Percentiles rank a stretch among this genome's conserved stretches.
These are phyloP conservation scores for Dolichomitus sp. DNA, from an alignment of 2,888 invertebrate genomes.

Conservation along the genomic window DNA sequence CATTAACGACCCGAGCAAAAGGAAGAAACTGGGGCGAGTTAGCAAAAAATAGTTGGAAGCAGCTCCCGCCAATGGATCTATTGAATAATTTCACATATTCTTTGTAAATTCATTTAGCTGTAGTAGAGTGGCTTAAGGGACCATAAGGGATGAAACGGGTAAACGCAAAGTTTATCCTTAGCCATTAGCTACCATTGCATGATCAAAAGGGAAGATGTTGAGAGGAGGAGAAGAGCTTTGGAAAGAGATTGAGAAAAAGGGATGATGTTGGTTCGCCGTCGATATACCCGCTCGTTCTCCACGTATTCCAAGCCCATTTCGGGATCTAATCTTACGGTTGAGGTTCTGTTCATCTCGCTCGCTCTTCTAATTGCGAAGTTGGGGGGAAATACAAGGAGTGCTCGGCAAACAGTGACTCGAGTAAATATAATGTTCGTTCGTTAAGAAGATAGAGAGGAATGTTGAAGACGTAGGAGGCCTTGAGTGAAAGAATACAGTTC, in stretches of 20 bases:
- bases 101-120: constrained; percentile 14
- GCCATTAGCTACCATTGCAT: constrained; percentile 9
- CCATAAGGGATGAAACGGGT: constrained; percentile 14
- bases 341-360: constrained; percentile 67
- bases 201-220: constrained; percentile 19
- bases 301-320: constrained; percentile 60
- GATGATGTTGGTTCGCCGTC: constrained; percentile 39
- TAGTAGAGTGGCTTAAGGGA: not conserved
- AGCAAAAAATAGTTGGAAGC: not conserved
- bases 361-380: constrained; percentile 83
- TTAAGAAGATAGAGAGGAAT: constrained; percentile 66
- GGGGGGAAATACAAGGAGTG: constrained; percentile 82
- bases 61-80: not conserved
- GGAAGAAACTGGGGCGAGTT: too few relatives aligned
- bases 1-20: not conserved
- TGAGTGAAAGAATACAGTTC: constrained; percentile 26
- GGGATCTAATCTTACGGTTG: constrained; percentile 23
- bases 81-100: constrained; percentile 35
- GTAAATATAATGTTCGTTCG: constrained; percentile 82
- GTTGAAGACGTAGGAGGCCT: constrained; percentile 31
- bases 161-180: constrained; percentile 35
- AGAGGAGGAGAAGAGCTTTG: not conserved
- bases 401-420: constrained; percentile 80
- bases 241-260: constrained; percentile 28
- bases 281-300: constrained; percentile 32